Conservation (phyloP, 2,797 vertebrate species). For the Malacoctenus gilli region DNA sequence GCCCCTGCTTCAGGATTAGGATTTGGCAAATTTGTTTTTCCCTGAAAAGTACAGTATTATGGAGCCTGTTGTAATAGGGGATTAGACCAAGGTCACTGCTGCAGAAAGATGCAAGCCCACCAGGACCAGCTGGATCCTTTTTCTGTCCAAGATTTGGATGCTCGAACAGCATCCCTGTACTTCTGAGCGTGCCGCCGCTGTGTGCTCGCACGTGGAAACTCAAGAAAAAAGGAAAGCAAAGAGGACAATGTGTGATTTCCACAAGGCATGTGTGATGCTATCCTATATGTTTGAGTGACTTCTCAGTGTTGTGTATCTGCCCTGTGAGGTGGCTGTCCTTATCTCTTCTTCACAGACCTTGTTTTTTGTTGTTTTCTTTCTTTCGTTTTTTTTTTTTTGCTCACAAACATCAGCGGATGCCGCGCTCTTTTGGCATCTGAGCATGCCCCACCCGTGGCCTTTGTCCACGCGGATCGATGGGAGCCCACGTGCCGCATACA, state of each 20-base stretch:
- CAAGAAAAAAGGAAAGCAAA: slow-evolving; percentile 24
- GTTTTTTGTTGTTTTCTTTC: slow-evolving; percentile 32
- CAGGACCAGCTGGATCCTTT: slow-evolving; percentile 46
- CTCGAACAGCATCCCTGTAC: slow-evolving; percentile 31
- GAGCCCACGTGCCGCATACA: slow-evolving; percentile 45
- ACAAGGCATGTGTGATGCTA: slow-evolving; percentile 11
- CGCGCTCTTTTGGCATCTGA: slow-evolving; percentile 62
- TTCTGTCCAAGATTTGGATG: slow-evolving; percentile 30
- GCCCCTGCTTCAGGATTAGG: slow-evolving; percentile 57
- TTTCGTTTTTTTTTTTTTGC: slow-evolving; percentile 15
- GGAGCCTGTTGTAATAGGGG: slow-evolving; percentile 69
- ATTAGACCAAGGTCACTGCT: slow-evolving; percentile 82
- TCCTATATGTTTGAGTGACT: slow-evolving; percentile 54
- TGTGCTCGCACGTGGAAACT: slow-evolving; percentile 32
- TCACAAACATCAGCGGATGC: slow-evolving; percentile 63
- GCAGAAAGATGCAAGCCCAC: slow-evolving; percentile 57
- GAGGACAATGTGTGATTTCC: slow-evolving; percentile 22
- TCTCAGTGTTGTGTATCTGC: slow-evolving; percentile 41
- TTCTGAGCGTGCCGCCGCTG: slow-evolving; percentile 28
- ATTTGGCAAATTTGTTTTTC: slow-evolving; percentile 69
- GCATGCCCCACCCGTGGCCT: slow-evolving; percentile 56
- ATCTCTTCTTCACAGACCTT: slow-evolving; percentile 75
- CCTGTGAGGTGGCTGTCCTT: slow-evolving; percentile 66
- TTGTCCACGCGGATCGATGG: slow-evolving; percentile 55
- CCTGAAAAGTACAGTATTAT: slow-evolving; percentile 59